These are phyloP conservation scores for Eucidaris tribuloides DNA, from an alignment of 35 echinoderm and acorn worm species.

Conservation along the genomic window DNA sequence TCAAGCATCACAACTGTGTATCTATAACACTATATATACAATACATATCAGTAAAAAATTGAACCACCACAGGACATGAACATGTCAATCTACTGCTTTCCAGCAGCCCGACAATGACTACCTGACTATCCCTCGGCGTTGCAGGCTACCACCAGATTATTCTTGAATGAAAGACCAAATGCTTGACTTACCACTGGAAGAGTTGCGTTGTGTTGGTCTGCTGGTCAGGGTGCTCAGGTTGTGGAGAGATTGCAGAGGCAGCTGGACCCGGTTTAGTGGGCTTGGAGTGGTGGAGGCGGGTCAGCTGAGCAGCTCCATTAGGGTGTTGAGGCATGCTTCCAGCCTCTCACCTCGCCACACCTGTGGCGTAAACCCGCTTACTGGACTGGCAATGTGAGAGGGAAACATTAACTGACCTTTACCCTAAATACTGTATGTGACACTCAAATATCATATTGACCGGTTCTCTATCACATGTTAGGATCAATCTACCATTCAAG, in stretches of 20 bases:
- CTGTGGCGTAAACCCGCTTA: constrained; percentile 68
- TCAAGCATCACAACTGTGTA: no score
- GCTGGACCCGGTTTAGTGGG: constrained; percentile 89
- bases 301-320: constrained; percentile 90
- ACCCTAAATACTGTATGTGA: no score
- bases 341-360: constrained; percentile 60
- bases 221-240: constrained; percentile 65
- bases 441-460: no score
- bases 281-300: constrained; percentile 87
- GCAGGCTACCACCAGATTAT: background rate
- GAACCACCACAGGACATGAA: no score
- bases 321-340: constrained; percentile 86
- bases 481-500: no score
- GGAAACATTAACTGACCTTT: no score
- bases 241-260: constrained; percentile 77
- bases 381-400: constrained; percentile 20
- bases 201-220: constrained; percentile 90
- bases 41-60: no score
- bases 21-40: no score
- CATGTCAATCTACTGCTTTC: no score
- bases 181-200: constrained; percentile 77
- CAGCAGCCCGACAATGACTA: background rate
- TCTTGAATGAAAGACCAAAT: background rate
- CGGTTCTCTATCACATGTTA: no score
- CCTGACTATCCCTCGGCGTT: background rate